Percentiles rank a stretch among this genome's conserved stretches.
Evolutionary conservation across 1,140 invertebrate genomes (phyloP).

Genomic region (Anadara kagoshimensis): DNA sequence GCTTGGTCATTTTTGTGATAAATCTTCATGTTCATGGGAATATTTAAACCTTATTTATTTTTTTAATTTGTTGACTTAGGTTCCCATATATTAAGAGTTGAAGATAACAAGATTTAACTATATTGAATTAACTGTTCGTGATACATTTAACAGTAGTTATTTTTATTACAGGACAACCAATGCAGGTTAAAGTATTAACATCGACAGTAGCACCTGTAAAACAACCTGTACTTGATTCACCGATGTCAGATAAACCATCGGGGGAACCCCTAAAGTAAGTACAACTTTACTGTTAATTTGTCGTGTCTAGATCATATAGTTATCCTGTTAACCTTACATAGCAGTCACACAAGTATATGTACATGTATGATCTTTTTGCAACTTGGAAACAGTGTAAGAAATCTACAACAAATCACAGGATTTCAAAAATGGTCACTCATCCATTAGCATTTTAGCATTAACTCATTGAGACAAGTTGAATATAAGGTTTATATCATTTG

Average conservation of each 20-base stretch:
- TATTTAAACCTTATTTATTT: too few relatives aligned
- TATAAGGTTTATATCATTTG: too few relatives aligned
- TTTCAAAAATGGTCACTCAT: neutral
- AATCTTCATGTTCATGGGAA: neutral
- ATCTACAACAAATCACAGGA: too few relatives aligned
- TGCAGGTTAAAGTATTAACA: slow-evolving; percentile 62
- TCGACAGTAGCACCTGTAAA: slow-evolving; percentile 45
- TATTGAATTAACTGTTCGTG: neutral
- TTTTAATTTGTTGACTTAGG: too few relatives aligned
- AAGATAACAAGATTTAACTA: neutral
- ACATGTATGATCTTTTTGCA: slow-evolving; percentile 8
- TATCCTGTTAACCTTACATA: neutral
- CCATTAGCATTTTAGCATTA: neutral
- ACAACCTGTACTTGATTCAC: slow-evolving; percentile 31
- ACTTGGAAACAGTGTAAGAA: too few relatives aligned
- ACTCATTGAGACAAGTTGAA: too few relatives aligned
- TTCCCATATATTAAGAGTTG: too few relatives aligned
- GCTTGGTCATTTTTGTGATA: neutral
- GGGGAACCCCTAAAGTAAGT: slow-evolving; percentile 42
- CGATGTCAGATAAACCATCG: slow-evolving; percentile 7
- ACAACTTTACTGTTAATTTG: neutral
- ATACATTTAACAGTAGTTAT: neutral
- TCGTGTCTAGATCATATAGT: neutral
- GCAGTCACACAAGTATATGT: slow-evolving; percentile 1
- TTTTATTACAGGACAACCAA: slow-evolving; percentile 56